Evolutionary conservation across 1,140 invertebrate genomes (phyloP), one percentile per base, ranked within the genome.

Genomic region (Centruroides sculpturatus): DNA sequence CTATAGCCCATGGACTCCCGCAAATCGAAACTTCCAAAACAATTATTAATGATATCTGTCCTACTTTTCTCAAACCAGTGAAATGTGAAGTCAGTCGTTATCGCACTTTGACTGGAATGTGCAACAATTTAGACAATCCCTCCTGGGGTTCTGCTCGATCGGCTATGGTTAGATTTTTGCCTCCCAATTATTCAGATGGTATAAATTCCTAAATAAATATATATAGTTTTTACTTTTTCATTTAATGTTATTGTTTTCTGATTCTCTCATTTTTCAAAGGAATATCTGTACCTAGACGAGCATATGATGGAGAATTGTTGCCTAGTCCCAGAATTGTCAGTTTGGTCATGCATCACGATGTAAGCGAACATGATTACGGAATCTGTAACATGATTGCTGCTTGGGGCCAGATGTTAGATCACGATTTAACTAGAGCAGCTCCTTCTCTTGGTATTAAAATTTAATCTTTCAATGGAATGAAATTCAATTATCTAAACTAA

Each of bases 1-100:
- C 92, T 67, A 85, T 92, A 53, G 86, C 92, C 69, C 88, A 89
- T 69, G 86, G 85, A 48, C 71, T 94, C 4, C 89, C 89, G 0
- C 76, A 88, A 41, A 88, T 94, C 64, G 89, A 94, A 70, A 92
- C 89, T 0, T 88, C 86, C 3, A 89, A 89, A 67, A 92, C 90
- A 0, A 75, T 90, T 3, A 85, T 94, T 62, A 76, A 85, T 4
- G 86, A 92, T 64, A 80, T 90, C 1, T 94, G 90, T 69, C 89
- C 89, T 5, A 84, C 86, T 2, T 89, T 87, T 70, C 79, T 92
- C 63, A 84, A 86, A 0, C 64, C 64, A 3, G 64, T 65, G 12
- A 65, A 62, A 47, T 66, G 65, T 11, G 64, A 64, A 47, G 47
- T 65, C 13, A 59, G 59, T 8, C 56, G 64, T 8, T 66, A 66